Conservation (phyloP, 2,888 invertebrate species). For the Cheilosia pagana region DNA sequence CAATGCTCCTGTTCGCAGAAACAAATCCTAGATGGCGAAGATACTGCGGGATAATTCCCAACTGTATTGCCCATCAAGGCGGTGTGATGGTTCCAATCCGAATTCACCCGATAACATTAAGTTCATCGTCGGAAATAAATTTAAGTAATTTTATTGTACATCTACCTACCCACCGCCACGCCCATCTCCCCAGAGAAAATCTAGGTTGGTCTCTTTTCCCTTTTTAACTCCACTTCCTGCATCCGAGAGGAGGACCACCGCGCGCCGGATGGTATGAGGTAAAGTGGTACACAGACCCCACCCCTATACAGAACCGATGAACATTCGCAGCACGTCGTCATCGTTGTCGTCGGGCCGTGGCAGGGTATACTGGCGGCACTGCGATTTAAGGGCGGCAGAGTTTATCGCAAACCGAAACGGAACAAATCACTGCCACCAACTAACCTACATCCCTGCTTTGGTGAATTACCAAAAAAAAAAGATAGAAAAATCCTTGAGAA, state of each 20-base stretch:
- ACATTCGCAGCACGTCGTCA: constrained; percentile 72
- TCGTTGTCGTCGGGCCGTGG: constrained; percentile 63
- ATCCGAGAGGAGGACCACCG: constrained; percentile 58
- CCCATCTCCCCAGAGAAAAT: constrained; percentile 22
- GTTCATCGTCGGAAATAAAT: constrained; percentile 74
- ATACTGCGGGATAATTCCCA: constrained; percentile 62
- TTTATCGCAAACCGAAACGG: constrained; percentile 70
- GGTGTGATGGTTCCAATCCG: constrained; percentile 60
- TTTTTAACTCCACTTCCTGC: constrained; percentile 57
- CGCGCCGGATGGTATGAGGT: background rate
- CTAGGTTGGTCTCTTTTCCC: constrained; percentile 56
- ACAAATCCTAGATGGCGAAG: constrained; percentile 6
- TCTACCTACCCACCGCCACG: constrained; percentile 18
- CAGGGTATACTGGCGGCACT: constrained; percentile 36
- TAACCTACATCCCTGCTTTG: constrained; percentile 65
- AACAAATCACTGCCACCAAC: constrained; percentile 74
- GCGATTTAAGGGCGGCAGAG: constrained; percentile 60
- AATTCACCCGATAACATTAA: constrained; percentile 72
- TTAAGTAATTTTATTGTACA: constrained; percentile 73
- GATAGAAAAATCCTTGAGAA: constrained; percentile 45
- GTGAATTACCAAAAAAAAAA: constrained; percentile 47
- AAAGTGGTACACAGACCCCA: constrained; percentile 42
- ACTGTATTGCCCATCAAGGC: constrained; percentile 35
- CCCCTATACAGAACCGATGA: constrained; percentile 17
- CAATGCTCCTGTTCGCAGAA: constrained; percentile 27